phyloP scores from a whole-genome alignment of 2,888 invertebrate species.

The Conistra vaccinii region DNA sequence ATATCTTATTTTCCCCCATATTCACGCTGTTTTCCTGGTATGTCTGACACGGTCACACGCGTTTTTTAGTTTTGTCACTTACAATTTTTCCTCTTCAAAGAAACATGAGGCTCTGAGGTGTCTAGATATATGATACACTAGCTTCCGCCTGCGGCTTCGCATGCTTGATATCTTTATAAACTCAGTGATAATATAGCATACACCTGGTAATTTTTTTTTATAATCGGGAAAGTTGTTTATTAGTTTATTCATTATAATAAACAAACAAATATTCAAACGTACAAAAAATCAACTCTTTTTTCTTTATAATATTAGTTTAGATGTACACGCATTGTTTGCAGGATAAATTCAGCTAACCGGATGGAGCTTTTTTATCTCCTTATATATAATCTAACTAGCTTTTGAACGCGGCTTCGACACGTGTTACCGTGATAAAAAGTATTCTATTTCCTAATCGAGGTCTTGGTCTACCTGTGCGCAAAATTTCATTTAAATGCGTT shows the following conservation, averaged over 20 bases:
- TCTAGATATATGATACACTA: background rate
- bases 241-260: no score
- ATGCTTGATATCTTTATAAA: no score
- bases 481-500: background rate
- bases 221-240: no score
- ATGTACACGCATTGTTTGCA: background rate
- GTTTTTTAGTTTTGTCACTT: slow-evolving; percentile 41
- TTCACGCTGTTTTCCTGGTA: slow-evolving; percentile 32
- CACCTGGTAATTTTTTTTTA: no score
- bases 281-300: no score
- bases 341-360: background rate
- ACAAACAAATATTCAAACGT: no score
- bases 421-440: background rate
- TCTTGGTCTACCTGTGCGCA: background rate
- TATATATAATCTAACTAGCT: background rate
- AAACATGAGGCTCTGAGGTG: background rate
- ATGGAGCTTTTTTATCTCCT: background rate
- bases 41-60: slow-evolving; percentile 34
- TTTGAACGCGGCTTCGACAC: background rate
- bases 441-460: background rate
- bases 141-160: no score
- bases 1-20: slow-evolving; percentile 34
- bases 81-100: slow-evolving; percentile 40
- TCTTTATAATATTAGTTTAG: no score
- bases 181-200: no score